Percentiles rank a stretch among this genome's conserved stretches.
Conservation (phyloP, 1,140 invertebrate genomes). For the Prorops nasuta region DNA sequence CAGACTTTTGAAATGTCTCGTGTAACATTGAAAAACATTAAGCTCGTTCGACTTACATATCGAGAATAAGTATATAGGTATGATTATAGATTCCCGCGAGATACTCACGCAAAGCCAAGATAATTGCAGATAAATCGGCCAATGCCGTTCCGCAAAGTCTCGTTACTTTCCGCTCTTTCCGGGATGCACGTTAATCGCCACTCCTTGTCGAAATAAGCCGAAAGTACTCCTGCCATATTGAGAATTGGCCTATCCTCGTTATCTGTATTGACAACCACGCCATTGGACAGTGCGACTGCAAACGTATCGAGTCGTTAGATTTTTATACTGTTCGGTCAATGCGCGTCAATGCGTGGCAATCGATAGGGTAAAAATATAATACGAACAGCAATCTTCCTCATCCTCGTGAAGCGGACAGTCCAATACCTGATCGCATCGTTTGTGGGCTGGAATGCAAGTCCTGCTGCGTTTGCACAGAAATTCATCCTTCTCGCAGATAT, state of each 20-base stretch:
- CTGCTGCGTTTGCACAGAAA: slow-evolving; percentile 62
- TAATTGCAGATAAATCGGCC: slow-evolving; percentile 58
- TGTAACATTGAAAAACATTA: too few species aligned
- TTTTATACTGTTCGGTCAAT: not conserved
- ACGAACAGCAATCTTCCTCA: slow-evolving; percentile 70
- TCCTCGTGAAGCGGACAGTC: slow-evolving; percentile 71
- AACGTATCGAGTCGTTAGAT: slow-evolving; percentile 15
- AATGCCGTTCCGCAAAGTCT: slow-evolving; percentile 15
- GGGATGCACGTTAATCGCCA: slow-evolving; percentile 66
- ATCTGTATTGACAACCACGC: slow-evolving; percentile 60
- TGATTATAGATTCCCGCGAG: too few species aligned
- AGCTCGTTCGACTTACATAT: too few species aligned
- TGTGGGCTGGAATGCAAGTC: slow-evolving; percentile 58
- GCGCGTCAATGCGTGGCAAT: not conserved
- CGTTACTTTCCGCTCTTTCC: slow-evolving; percentile 32
- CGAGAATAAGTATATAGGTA: too few species aligned
- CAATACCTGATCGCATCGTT: slow-evolving; percentile 62
- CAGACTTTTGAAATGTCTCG: too few species aligned
- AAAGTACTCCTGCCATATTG: slow-evolving; percentile 61
- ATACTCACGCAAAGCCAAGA: slow-evolving; percentile 62
- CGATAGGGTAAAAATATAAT: not conserved
- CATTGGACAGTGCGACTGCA: slow-evolving; percentile 67
- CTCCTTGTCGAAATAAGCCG: slow-evolving; percentile 55
- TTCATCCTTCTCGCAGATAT: slow-evolving; percentile 55
- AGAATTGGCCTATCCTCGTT: slow-evolving; percentile 60